These are phyloP conservation scores for Polydesmus complanatus DNA, from an alignment of 2,888 invertebrate species.

Conservation along the genomic window DNA sequence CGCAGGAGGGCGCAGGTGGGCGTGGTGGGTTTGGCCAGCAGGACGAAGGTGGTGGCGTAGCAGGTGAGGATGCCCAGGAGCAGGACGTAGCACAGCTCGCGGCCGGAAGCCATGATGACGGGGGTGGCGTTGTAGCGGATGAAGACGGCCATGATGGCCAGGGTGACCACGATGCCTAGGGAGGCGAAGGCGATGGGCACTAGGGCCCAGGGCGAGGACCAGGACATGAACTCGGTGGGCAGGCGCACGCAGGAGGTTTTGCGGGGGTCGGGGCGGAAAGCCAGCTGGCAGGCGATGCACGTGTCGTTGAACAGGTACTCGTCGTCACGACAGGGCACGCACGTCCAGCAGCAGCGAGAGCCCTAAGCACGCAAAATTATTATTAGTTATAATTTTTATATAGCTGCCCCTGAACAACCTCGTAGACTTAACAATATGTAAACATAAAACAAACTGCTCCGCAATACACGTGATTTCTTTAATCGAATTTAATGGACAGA, in stretches of 20 bases:
- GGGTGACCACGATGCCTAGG: conserved; percentile 45
- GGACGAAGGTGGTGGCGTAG: conserved; percentile 54
- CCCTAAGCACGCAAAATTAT: conserved; percentile 4
- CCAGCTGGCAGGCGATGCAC: conserved; percentile 42
- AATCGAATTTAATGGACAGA: no score
- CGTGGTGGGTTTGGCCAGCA: conserved; percentile 50
- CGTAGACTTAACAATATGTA: no score
- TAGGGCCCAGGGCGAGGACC: conserved; percentile 50
- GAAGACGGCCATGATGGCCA: conserved; percentile 49
- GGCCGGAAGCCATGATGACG: conserved; percentile 60
- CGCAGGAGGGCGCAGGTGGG: conserved; percentile 48
- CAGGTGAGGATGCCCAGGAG: conserved; percentile 54
- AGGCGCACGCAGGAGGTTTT: conserved; percentile 43
- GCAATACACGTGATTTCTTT: no score
- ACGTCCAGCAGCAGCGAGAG: conserved; percentile 52
- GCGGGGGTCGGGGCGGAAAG: conserved; percentile 37
- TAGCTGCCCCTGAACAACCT: no score
- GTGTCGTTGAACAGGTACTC: conserved; percentile 47
- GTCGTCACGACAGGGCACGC: conserved; percentile 48
- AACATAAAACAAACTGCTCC: no score
- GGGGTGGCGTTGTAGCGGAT: conserved; percentile 48
- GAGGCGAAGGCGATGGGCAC: conserved; percentile 48
- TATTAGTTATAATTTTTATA: background rate
- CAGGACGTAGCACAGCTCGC: conserved; percentile 61
- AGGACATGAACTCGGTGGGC: conserved; percentile 44